Evolutionary conservation across 2,888 invertebrate species (phyloP).

Genomic region (Lumbricus terrestris): DNA sequence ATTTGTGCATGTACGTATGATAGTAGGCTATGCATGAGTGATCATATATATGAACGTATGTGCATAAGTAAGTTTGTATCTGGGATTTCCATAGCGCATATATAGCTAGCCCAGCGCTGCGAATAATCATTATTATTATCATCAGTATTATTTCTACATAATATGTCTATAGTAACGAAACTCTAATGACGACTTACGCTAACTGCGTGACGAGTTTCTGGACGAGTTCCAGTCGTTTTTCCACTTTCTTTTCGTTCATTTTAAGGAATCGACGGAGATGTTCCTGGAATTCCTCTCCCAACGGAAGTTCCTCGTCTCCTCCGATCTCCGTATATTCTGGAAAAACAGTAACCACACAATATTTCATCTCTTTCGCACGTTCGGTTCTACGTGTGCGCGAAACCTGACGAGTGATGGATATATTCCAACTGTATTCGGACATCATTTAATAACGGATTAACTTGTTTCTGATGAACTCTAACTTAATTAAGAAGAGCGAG

Average conservation of each 20-base stretch:
- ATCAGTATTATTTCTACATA: no score
- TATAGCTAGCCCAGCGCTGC: no score
- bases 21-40: no score
- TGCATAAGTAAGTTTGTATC: no score
- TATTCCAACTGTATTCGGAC: neutral
- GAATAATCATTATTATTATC: no score
- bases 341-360: neutral
- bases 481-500: neutral
- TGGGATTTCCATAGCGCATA: no score
- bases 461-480: neutral
- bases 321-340: slow-evolving; percentile 55
- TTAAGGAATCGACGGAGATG: slow-evolving; percentile 51
- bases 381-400: neutral
- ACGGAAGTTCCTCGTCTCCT: slow-evolving; percentile 56
- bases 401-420: neutral
- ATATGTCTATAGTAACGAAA: neutral
- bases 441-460: neutral
- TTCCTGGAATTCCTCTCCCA: slow-evolving; percentile 58
- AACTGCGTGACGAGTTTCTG: slow-evolving; percentile 53
- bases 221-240: slow-evolving; percentile 46
- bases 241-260: slow-evolving; percentile 50
- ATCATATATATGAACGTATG: no score
- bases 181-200: slow-evolving; percentile 47
- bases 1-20: no score
- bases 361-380: neutral